Evolutionary conservation across 2,888 invertebrate genomes (phyloP), one percentile per base, ranked within the genome.

Genomic region (Drosophila acutilabella): DNA sequence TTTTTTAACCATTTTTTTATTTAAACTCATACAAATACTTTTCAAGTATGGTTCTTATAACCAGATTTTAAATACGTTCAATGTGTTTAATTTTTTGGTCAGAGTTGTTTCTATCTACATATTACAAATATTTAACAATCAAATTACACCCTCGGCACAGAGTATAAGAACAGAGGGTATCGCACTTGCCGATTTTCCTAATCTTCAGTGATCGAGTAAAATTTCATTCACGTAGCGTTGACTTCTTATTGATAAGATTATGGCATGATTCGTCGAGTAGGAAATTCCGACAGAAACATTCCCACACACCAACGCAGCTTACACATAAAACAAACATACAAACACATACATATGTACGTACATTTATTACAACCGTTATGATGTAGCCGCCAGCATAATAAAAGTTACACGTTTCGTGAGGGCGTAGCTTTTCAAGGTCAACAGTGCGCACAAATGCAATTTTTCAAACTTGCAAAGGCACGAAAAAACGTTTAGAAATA

Each of bases 221-320:
- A 74, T 67, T 71, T 71, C 45, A 68, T 53, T 74, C 61, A 30
- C 38, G 13, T 18, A 47, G 13, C 33, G 26, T 33, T 54, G 11
- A 26, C 45, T 13, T 18, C 10, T 23, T 47, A 23, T 36, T 64
- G 74, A 74, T 71, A 60, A 74, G 74, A 67, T 67, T 57, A 60
- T 71, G 62, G 66, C 52, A 67, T 64, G 67, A 59, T 67, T 48
- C 23, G 13, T 36, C 7, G 13, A 30, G 10, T 11, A 14, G 14
- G 26, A 41, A 36, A 16, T 3, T 48, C 42, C n/a, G 42, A 54
- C 42, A 20, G n/a, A 44, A 54, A 53, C n/a, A 7, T 42, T 52
- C 6, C 26, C 26, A 30, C 18, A 30, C 53, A 42, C 16, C 2
- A 42, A 33, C 13, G n/a, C 13, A 42, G 16, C 8, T 5, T 10